Evolutionary conservation across 2,888 invertebrate species (phyloP).

Genomic region (Achlya flavicornis): DNA sequence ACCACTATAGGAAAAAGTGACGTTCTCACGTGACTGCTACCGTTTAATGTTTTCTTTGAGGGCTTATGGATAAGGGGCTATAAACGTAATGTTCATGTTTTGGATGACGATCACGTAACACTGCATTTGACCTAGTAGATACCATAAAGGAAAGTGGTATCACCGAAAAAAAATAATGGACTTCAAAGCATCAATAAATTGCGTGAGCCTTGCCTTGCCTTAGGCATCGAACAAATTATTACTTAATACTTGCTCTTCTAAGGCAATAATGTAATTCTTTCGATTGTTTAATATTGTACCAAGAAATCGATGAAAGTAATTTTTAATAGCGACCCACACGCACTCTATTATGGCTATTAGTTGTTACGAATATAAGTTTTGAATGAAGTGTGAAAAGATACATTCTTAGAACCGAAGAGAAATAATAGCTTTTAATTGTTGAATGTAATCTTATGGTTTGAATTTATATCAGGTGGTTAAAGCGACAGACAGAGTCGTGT

Average conservation of each 20-base stretch:
- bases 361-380: conserved; percentile 21
- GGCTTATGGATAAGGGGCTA: conserved; percentile 6
- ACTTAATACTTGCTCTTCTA: conserved; percentile 38
- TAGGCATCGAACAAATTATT: conserved; percentile 47
- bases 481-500: neutral
- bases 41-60: conserved; percentile 39
- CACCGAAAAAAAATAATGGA: conserved; percentile 44
- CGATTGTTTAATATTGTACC: conserved; percentile 31
- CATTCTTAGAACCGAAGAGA: conserved; percentile 19
- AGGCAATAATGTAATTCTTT: conserved; percentile 35
- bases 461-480: neutral
- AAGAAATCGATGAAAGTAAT: conserved; percentile 38
- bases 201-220: conserved; percentile 46
- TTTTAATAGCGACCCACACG: conserved; percentile 44
- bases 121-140: conserved; percentile 28
- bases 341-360: conserved; percentile 31
- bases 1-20: neutral
- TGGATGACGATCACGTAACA: conserved; percentile 19
- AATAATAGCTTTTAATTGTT: conserved; percentile 8
- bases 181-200: conserved; percentile 45
- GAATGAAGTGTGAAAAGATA: conserved; percentile 16
- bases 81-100: neutral
- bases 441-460: neutral
- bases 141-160: conserved; percentile 44
- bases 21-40: conserved; percentile 51